phyloP scores from a whole-genome alignment of 2,888 invertebrate species.

The Cinara cedri region DNA sequence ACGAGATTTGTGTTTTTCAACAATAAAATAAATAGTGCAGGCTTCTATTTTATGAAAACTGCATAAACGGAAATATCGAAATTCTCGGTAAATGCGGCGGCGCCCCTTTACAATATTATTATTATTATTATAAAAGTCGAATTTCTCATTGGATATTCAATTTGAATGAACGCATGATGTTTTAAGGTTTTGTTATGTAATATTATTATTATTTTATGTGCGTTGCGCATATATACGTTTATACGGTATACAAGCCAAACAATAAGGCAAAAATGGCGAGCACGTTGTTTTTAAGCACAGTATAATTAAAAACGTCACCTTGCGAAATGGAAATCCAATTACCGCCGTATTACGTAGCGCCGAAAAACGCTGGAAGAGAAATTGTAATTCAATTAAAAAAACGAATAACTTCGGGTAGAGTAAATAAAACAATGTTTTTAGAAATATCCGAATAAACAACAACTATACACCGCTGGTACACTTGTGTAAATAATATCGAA shows the following conservation, averaged over 20 bases:
- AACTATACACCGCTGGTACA: too few relatives aligned
- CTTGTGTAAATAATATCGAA: conserved; percentile 22
- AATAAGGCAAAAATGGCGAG: conserved; percentile 36
- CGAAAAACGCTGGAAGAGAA: conserved; percentile 39
- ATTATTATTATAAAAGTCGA: conserved; percentile 23
- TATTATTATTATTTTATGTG: conserved; percentile 10
- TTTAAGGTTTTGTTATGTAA: conserved; percentile 30
- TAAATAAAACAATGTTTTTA: conserved; percentile 53
- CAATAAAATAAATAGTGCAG: too few relatives aligned
- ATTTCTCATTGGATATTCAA: conserved; percentile 8
- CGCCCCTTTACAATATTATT: not conserved
- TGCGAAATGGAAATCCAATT: conserved; percentile 47
- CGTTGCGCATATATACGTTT: not conserved
- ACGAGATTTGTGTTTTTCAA: too few relatives aligned
- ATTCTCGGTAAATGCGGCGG: too few relatives aligned
- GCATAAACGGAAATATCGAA: too few relatives aligned
- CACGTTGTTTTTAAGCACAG: conserved; percentile 30
- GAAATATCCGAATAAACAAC: conserved; percentile 52
- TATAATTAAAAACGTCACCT: conserved; percentile 56
- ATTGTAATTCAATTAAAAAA: conserved; percentile 55
- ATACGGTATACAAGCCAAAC: not conserved
- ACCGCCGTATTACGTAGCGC: conserved; percentile 45
- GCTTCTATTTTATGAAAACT: too few relatives aligned
- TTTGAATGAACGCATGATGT: conserved; percentile 7
- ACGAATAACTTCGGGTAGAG: conserved; percentile 38